Base-by-base conservation (phyloP, 2,113 vertebrate species). In the Pholis gunnellus region DNA sequence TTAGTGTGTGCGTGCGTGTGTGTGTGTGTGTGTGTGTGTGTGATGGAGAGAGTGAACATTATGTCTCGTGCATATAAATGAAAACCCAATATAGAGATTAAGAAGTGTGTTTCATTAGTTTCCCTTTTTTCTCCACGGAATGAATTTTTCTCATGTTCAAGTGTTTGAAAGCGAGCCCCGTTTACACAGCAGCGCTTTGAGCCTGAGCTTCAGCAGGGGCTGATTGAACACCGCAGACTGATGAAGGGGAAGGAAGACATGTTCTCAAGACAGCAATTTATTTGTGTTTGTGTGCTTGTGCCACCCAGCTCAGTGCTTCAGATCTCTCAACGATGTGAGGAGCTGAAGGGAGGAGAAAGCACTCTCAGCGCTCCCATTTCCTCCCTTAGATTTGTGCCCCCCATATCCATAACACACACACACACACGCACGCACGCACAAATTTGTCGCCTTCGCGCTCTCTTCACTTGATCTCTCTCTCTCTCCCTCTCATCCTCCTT, bases 221-320 rank as follows among this genome's bases (percentile, higher is more conserved):
- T 79, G 84, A 90, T 73, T 82, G 86, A 88, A 90, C 87, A 81
- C 83, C 15, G 31, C 81, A 79, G 86, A 82, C 82, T 84, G 89
- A 91, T 87, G 89, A 82, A 84, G 87, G 79, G 83, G 87, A 78
- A 89, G 87, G 83, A 90, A 71, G 82, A 86, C 82, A 80, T 75
- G 85, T 87, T 87, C 91, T 90, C 89, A 79, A 91, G 87, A 85
- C 84, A 78, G 84, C 82, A 86, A 74, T 87, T 88, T 87, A 87
- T 92, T 89, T 94, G 87, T 88, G 88, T 91, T 89, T 85, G 82
- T 86, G 90, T 87, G 87, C 88, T 87, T 90, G 90, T 85, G 88
- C 82, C 89, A 90, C 92, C 85, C 84, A 67, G 85, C 87, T 92
- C 89, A 70, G 68, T 60, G 78, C 84, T 90, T 90, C 87, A 91